Evolutionary conservation across 1,140 invertebrate species (phyloP).

Genomic region (Neodiprion fabricii): DNA sequence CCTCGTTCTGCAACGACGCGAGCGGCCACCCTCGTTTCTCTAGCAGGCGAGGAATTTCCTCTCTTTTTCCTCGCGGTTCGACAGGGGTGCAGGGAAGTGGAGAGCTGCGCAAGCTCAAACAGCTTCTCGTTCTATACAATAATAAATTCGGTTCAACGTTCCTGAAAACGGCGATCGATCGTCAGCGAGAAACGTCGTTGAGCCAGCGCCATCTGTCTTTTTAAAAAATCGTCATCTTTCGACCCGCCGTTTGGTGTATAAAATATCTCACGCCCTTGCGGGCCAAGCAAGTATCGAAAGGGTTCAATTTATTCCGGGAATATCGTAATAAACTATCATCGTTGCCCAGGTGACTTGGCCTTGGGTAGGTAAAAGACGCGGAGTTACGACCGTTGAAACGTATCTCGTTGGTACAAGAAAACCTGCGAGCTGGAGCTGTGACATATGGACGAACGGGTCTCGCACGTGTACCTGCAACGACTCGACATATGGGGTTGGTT

Average conservation of each 20-base stretch:
- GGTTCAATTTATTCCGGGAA: not conserved
- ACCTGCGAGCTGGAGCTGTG: not conserved
- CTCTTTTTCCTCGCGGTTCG: not conserved
- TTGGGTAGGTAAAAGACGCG: not conserved
- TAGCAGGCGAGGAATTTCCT: not conserved
- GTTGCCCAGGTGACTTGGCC: not conserved
- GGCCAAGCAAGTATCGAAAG: not conserved
- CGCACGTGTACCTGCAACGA: not conserved
- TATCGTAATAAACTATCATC: not conserved
- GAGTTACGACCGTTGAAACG: slow-evolving; percentile 3
- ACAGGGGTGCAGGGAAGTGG: not conserved
- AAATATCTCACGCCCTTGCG: no score
- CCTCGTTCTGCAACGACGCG: slow-evolving; percentile 35
- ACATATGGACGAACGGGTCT: not conserved
- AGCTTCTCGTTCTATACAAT: not conserved
- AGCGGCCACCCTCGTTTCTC: slow-evolving; percentile 32
- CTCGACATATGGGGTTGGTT: not conserved
- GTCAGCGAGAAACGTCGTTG: no score
- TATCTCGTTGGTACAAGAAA: slow-evolving; percentile 19
- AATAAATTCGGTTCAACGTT: not conserved
- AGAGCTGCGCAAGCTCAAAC: not conserved
- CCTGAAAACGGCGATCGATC: no score
- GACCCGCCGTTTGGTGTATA: not conserved
- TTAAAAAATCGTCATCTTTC: not conserved
- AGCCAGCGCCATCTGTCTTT: no score